Conservation (phyloP, 1,140 invertebrate genomes). For the Dermatophagoides farinae region DNA sequence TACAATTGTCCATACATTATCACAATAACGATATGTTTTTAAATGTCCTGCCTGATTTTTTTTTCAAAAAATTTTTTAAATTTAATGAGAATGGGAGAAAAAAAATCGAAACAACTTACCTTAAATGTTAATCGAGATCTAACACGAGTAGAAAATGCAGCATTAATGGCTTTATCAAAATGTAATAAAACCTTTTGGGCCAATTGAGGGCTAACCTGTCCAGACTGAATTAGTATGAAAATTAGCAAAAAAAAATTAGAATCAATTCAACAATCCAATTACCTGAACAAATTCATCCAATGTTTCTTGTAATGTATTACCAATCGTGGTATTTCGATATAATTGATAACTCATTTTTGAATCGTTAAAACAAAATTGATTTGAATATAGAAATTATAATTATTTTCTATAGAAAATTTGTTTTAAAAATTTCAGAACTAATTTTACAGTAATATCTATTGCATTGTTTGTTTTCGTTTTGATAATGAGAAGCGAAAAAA, state of each 20-base stretch:
- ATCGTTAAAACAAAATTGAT: too few relatives aligned
- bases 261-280: neutral
- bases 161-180: constrained; percentile 93
- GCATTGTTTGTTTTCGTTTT: too few relatives aligned
- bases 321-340: constrained; percentile 90
- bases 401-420: too few relatives aligned
- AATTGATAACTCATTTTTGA: constrained; percentile 48
- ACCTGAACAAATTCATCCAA: constrained; percentile 70
- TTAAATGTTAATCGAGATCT: constrained; percentile 83
- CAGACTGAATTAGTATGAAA: constrained; percentile 46
- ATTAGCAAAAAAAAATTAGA: neutral
- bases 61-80: constrained; percentile 16
- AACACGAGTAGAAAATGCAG: constrained; percentile 69
- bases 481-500: too few relatives aligned
- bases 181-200: constrained; percentile 79
- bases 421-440: too few relatives aligned
- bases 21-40: constrained; percentile 96
- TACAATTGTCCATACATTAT: constrained; percentile 99
- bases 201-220: constrained; percentile 76
- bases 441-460: too few relatives aligned
- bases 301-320: constrained; percentile 85
- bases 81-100: neutral
- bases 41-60: constrained; percentile 60
- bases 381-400: too few relatives aligned
- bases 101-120: constrained; percentile 16